Conservation (phyloP, 2,888 invertebrate species). For the Watsonalla cultraria region DNA sequence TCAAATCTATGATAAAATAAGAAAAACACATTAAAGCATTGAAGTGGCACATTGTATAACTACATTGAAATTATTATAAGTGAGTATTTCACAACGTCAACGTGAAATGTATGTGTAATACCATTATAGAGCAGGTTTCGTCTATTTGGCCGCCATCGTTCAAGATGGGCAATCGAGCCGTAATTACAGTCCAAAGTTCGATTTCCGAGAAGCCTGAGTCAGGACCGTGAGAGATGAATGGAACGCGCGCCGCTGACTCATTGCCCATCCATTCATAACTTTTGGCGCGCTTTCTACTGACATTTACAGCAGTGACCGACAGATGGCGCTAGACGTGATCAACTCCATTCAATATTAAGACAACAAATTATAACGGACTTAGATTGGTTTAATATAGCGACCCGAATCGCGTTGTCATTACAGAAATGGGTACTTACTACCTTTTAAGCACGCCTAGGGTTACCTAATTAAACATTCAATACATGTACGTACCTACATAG, state of each 20-base stretch:
- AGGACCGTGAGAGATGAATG: slow-evolving; percentile 51
- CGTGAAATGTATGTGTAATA: background rate
- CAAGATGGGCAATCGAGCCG: slow-evolving; percentile 5
- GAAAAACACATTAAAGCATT: too few species aligned
- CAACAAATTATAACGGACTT: too few species aligned
- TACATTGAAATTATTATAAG: too few species aligned
- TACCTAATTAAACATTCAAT: too few species aligned
- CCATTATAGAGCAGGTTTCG: background rate
- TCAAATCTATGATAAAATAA: too few species aligned
- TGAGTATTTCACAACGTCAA: background rate
- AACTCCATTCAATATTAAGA: too few species aligned
- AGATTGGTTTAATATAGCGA: too few species aligned
- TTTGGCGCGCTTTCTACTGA: slow-evolving; percentile 54
- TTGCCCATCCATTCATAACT: slow-evolving; percentile 52
- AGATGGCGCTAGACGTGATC: slow-evolving; percentile 39
- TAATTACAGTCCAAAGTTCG: slow-evolving; percentile 24
- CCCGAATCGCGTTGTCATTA: too few species aligned
- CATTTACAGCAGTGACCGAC: slow-evolving; percentile 7
- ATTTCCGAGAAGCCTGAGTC: slow-evolving; percentile 59
- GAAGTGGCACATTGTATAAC: too few species aligned
- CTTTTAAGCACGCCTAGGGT: too few species aligned
- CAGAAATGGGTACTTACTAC: too few species aligned
- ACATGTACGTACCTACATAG: too few species aligned
- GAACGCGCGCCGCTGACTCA: slow-evolving; percentile 48
- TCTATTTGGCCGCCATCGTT: background rate